phyloP scores from a whole-genome alignment of 1,140 invertebrate genomes.

The Oreohelix idahoensis region DNA sequence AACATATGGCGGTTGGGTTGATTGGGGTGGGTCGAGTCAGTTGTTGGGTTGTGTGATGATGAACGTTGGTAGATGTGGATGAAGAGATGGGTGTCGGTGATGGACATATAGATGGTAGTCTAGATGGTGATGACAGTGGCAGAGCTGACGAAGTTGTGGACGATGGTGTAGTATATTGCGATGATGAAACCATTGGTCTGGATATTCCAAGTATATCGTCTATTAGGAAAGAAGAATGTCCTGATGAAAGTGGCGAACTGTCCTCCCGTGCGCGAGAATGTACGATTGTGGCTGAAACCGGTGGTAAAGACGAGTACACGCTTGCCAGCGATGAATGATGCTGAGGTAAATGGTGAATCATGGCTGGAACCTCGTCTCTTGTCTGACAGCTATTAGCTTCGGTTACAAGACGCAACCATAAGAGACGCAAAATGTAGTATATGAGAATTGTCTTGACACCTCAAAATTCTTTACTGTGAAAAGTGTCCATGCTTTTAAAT shows the following conservation, averaged over 20 bases:
- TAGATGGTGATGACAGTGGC: background rate
- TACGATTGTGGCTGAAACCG: background rate
- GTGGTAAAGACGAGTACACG: background rate
- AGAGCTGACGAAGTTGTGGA: background rate
- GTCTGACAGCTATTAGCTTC: background rate
- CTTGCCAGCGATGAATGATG: constrained; percentile 3
- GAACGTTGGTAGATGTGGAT: background rate
- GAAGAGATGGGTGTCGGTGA: background rate
- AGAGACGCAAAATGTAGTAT: background rate
- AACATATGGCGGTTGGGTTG: background rate
- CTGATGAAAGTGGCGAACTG: constrained; percentile 1
- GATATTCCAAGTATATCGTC: constrained; percentile 61
- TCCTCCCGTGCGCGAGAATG: background rate
- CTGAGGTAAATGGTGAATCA: constrained; percentile 28
- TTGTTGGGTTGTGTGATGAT: background rate
- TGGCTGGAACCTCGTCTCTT: background rate
- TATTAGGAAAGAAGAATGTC: constrained; percentile 58
- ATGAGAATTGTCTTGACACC: too few relatives aligned
- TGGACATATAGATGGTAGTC: background rate
- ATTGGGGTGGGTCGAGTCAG: constrained; percentile 21
- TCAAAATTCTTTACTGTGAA: too few relatives aligned
- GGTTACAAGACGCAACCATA: background rate
- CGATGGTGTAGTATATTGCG: background rate
- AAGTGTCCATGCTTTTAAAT: too few relatives aligned
- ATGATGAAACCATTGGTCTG: background rate